Evolutionary conservation across 2,113 vertebrate genomes (phyloP), one percentile per base, ranked within the genome.

Genomic region (Todiramphus chloris): DNA sequence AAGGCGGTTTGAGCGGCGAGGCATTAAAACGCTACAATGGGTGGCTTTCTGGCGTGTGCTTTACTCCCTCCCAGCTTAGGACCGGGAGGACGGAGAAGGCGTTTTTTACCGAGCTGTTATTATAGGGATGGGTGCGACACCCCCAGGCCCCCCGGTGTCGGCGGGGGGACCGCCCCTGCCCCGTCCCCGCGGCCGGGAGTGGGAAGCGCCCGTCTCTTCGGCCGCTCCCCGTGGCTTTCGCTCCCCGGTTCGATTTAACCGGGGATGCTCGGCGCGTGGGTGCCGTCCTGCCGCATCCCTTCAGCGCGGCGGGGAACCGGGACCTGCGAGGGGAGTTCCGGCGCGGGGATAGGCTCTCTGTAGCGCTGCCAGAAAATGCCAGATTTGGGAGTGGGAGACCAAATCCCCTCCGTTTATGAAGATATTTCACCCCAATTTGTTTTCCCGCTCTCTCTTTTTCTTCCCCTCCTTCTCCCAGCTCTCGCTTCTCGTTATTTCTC

Each of bases 1-100:
- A 39, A 82, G 92, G 93, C 90, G 43, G 43, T 91, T 83, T 92
- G 89, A 90, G 93, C 70, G 37, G 91, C 82, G 86, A 93, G 56
- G 66, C 93, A 59, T 89, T 93, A 91, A 87, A 95, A 84, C 19
- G 81, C 69, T 89, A 75, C 93, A 87, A 17, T 48, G 81, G 56
- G 94, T 89, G 90, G 73, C 69, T 93, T 64, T 93, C 70, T 91
- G 92, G 46, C 68, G 50, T 78, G 69, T 43, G 77, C 80, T 83
- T 24, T 60, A 43, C 73, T 53, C 76, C 33, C 28, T 93, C n/a
- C 31, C 37, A 11, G 30, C 44, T 51, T 11, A 50, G 62, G 27
- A 51, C 16, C 5, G 28, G 59, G 37, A 73, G 58, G 15, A 50
- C 37, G 28, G 37, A 87, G 51, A 35, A 44, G 27, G 20, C 6